Conservation (phyloP, 1,140 invertebrate species). For the Hermatobates lingyangjiaoensis region DNA sequence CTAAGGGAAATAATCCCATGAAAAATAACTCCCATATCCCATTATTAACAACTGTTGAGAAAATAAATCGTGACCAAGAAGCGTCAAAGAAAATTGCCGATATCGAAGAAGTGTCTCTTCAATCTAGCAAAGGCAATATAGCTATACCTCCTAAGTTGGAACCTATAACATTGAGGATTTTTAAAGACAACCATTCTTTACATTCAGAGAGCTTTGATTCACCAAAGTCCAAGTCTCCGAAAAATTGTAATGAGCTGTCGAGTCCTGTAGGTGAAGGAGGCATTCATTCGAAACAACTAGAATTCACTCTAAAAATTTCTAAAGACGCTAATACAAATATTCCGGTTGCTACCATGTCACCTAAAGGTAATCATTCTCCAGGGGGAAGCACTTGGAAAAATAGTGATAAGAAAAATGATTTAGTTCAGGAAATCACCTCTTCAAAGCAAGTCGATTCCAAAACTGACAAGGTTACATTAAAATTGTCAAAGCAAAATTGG, state of each 20-base stretch:
- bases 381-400: not conserved
- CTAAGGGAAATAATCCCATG: too few relatives aligned
- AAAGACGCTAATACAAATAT: conserved; percentile 14
- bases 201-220: conserved; percentile 7
- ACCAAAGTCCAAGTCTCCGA: conserved; percentile 7
- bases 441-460: conserved; percentile 9
- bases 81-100: not conserved
- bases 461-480: conserved; percentile 11
- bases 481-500: conserved; percentile 9
- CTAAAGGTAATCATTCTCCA: conserved; percentile 8
- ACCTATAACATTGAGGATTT: conserved; percentile 14
- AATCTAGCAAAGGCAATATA: not conserved
- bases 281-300: conserved; percentile 10
- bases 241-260: conserved; percentile 4
- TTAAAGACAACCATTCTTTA: conserved; percentile 12
- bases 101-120: too few relatives aligned
- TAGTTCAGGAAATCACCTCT: not conserved
- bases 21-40: too few relatives aligned
- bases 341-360: conserved; percentile 13
- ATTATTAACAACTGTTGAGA: too few relatives aligned
- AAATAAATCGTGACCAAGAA: too few relatives aligned
- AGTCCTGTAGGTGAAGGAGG: conserved; percentile 8
- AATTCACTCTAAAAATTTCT: conserved; percentile 15
- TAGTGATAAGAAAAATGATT: not conserved
- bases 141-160: conserved; percentile 5